Conservation (phyloP, 2,888 invertebrate species). For the Notodonta ziczac region DNA sequence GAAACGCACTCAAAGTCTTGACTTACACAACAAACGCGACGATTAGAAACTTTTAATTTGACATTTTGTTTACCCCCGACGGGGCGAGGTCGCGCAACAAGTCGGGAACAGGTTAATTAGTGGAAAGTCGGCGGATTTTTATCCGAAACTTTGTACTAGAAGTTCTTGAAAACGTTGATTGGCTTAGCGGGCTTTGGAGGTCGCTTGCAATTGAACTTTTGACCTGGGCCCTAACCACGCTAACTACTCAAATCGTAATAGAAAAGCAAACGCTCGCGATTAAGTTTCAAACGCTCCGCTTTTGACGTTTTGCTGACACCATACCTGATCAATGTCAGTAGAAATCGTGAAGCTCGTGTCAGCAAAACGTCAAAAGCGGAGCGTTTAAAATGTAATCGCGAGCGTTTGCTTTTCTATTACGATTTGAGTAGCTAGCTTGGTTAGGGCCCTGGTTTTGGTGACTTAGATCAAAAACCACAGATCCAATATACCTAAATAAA, state of each 20-base stretch:
- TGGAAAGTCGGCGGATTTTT: conserved; percentile 15
- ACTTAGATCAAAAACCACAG: background rate
- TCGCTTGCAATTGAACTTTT: background rate
- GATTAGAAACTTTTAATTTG: conserved; percentile 37
- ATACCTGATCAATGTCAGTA: too few relatives aligned
- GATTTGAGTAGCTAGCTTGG: too few relatives aligned
- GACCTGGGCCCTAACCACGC: too few relatives aligned
- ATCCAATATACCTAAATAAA: too few relatives aligned
- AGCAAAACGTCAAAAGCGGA: too few relatives aligned
- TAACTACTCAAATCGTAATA: too few relatives aligned
- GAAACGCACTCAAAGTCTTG: background rate
- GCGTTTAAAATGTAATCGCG: too few relatives aligned
- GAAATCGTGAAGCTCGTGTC: too few relatives aligned
- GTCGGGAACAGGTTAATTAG: conserved; percentile 42
- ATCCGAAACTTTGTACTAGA: background rate
- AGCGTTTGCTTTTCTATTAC: too few relatives aligned
- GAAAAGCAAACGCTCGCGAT: too few relatives aligned
- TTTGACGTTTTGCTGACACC: too few relatives aligned
- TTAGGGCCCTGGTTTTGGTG: background rate
- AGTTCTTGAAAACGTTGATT: conserved; percentile 4
- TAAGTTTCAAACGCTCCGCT: too few relatives aligned
- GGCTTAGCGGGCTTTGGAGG: background rate
- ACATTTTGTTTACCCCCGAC: conserved; percentile 34
- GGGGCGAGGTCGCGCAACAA: conserved; percentile 36
- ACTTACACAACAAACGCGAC: background rate